Conservation (phyloP, 2,888 invertebrate species). For the Ypsolopha scabrella region DNA sequence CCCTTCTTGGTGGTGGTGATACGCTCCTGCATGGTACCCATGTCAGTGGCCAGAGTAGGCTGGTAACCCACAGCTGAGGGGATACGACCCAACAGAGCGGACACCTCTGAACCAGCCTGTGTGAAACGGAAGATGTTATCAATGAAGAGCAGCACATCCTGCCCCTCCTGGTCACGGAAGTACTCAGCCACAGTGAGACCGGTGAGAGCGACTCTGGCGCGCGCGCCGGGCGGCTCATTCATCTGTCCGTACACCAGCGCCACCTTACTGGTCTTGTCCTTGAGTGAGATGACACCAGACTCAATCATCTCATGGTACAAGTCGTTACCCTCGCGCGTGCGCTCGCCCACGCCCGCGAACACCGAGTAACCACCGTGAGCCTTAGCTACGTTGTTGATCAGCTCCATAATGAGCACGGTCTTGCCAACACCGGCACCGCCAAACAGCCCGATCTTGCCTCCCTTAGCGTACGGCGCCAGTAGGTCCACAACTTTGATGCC, state of each 20-base stretch:
- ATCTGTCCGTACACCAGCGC: constrained; percentile 96
- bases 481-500: constrained; percentile 93
- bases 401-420: constrained; percentile 95
- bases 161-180: constrained; percentile 95
- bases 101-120: constrained; percentile 91
- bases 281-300: constrained; percentile 90
- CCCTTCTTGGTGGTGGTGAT: constrained; percentile 95
- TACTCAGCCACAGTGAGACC: constrained; percentile 95
- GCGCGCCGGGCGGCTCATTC: constrained; percentile 97
- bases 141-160: constrained; percentile 94
- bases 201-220: constrained; percentile 93
- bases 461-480: constrained; percentile 91
- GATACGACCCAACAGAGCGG: constrained; percentile 94
- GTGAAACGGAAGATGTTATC: constrained; percentile 98
- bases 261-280: constrained; percentile 91
- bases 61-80: constrained; percentile 97
- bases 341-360: constrained; percentile 95
- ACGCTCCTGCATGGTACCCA: constrained; percentile 98
- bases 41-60: constrained; percentile 95
- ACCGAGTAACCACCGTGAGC: constrained; percentile 98
- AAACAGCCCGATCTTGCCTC: constrained; percentile 93
- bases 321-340: constrained; percentile 97
- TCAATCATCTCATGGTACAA: constrained; percentile 98
- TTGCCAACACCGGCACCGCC: constrained; percentile 96
- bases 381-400: constrained; percentile 95